phyloP scores from a whole-genome alignment of 2,797 vertebrate species.

The Cuniculus paca region DNA sequence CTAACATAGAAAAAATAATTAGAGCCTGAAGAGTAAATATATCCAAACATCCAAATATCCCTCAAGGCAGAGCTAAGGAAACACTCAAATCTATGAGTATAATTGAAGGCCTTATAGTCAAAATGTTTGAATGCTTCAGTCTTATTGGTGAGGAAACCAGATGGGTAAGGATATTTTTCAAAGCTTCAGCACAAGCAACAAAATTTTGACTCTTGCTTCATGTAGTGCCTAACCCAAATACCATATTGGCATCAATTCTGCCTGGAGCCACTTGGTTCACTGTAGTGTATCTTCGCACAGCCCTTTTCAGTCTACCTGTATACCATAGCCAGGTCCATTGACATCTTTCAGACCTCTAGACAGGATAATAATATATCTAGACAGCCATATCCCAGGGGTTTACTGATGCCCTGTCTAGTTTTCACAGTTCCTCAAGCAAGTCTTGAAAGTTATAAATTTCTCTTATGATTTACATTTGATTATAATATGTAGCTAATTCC shows the following conservation, averaged over 20 bases:
- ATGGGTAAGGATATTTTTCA: background rate
- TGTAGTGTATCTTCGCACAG: background rate
- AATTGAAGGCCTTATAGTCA: background rate
- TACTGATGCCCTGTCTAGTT: background rate
- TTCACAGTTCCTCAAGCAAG: background rate
- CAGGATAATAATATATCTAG: background rate
- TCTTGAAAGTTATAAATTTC: background rate
- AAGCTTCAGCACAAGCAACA: background rate
- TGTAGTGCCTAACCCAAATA: background rate
- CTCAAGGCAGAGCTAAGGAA: conserved; percentile 2
- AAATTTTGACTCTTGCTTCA: background rate
- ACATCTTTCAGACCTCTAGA: background rate
- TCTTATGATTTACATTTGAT: background rate
- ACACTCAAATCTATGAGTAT: background rate
- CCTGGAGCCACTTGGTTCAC: background rate
- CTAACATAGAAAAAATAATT: background rate
- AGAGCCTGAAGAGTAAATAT: background rate
- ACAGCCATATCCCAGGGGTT: background rate
- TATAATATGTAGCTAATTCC: background rate
- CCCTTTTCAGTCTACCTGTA: background rate
- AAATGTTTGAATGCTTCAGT: background rate
- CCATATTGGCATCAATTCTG: background rate
- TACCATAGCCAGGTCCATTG: background rate
- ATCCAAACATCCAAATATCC: background rate
- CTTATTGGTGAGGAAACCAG: background rate